phyloP scores from a whole-genome alignment of 2,888 invertebrate species.

The Patella ulyssiponensis region DNA sequence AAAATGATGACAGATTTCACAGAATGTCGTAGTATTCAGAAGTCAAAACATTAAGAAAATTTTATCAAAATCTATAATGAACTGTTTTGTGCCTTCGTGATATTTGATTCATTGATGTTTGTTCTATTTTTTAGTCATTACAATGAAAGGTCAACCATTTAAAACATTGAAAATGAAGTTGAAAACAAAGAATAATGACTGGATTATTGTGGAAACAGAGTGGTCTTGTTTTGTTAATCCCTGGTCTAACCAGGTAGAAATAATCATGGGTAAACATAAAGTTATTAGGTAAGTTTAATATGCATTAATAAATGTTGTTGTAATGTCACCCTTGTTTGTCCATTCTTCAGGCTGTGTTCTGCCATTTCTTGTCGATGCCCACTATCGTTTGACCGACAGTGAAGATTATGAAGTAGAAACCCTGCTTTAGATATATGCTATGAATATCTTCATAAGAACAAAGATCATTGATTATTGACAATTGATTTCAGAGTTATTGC shows the following conservation, averaged over 20 bases:
- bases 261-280: conserved; percentile 87
- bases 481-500: no score
- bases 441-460: no score
- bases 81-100: no score
- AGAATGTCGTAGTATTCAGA: no score
- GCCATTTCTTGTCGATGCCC: background rate
- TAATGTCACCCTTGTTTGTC: background rate
- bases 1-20: no score
- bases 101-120: no score
- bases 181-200: conserved; percentile 87
- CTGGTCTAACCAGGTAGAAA: conserved; percentile 91
- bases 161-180: conserved; percentile 86
- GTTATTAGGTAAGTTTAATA: conserved; percentile 77
- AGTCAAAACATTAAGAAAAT: no score
- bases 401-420: background rate
- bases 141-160: conserved; percentile 81
- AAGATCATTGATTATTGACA: no score
- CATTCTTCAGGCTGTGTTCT: background rate
- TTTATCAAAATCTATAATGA: no score
- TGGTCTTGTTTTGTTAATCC: conserved; percentile 95
- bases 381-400: background rate
- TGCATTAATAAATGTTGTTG: background rate
- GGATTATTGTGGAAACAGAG: conserved; percentile 88
- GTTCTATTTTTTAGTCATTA: conserved; percentile 76
- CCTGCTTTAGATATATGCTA: no score